phyloP scores from a whole-genome alignment of 2,888 invertebrate genomes.

The Eupithecia dodoneata region DNA sequence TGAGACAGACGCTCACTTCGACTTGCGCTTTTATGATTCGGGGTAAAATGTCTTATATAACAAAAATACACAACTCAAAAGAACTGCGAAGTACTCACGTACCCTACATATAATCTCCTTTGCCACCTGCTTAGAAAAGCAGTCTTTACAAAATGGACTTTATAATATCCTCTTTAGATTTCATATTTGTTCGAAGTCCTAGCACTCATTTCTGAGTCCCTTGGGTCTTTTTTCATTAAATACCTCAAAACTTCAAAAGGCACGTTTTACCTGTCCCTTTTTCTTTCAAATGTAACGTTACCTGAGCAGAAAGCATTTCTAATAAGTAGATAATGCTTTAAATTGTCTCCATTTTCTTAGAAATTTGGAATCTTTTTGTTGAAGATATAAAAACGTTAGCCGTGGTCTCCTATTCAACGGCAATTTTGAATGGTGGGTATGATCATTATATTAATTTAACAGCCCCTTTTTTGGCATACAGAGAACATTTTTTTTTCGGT shows the following conservation, averaged over 20 bases:
- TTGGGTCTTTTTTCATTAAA: constrained; percentile 35
- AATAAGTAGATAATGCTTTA: constrained; percentile 31
- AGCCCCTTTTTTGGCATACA: background rate
- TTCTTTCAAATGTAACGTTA: constrained; percentile 37
- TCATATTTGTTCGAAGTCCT: constrained; percentile 30
- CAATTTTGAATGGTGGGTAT: background rate
- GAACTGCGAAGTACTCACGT: constrained; percentile 7
- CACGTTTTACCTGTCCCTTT: constrained; percentile 42
- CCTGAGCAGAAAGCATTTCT: constrained; percentile 37
- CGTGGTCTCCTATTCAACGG: constrained; percentile 8
- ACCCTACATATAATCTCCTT: constrained; percentile 14
- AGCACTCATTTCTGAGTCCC: constrained; percentile 17
- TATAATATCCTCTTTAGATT: constrained; percentile 11
- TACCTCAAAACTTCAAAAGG: constrained; percentile 39
- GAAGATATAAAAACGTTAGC: constrained; percentile 2
- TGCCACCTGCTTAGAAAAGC: constrained; percentile 28
- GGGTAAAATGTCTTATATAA: background rate
- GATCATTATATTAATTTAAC: background rate
- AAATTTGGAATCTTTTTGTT: background rate
- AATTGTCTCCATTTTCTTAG: constrained; percentile 14
- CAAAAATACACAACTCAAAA: constrained; percentile 16
- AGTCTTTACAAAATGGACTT: constrained; percentile 22
- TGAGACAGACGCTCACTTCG: background rate
- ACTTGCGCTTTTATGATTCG: background rate
- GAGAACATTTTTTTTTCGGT: background rate